Percentiles rank a stretch among this genome's conserved stretches.
Evolutionary conservation across 2,888 invertebrate genomes (phyloP).

Genomic region (Drosophila pullipes): DNA sequence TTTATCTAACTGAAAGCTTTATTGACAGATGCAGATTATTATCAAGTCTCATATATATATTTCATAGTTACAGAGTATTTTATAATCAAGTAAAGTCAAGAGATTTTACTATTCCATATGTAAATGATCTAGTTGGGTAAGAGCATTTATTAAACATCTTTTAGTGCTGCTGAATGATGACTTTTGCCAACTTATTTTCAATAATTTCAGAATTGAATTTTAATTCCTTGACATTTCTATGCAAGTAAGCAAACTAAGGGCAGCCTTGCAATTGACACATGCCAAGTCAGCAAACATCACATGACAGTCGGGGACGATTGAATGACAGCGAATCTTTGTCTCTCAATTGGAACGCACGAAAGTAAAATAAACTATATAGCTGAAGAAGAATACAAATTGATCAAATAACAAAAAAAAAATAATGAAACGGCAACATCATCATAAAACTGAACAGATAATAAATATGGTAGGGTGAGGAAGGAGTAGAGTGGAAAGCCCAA

Average conservation of each 20-base stretch:
- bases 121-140: neutral
- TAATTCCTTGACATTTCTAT: constrained; percentile 54
- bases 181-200: constrained; percentile 49
- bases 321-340: constrained; percentile 25
- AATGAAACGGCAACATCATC: constrained; percentile 64
- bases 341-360: constrained; percentile 71
- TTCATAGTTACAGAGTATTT: neutral
- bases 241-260: constrained; percentile 1
- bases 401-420: constrained; percentile 52
- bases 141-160: neutral
- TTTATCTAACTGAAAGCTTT: neutral
- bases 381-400: constrained; percentile 75
- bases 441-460: constrained; percentile 46
- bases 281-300: constrained; percentile 49
- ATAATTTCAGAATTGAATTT: constrained; percentile 73
- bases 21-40: neutral
- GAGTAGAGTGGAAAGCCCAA: constrained; percentile 41
- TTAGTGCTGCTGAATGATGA: constrained; percentile 1
- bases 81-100: neutral
- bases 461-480: neutral
- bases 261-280: constrained; percentile 75
- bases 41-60: neutral
- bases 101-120: neutral
- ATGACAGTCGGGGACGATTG: neutral
- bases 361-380: constrained; percentile 68